Evolutionary conservation across 2,888 invertebrate species (phyloP).

Genomic region (Troglohyphantes excavatus): DNA sequence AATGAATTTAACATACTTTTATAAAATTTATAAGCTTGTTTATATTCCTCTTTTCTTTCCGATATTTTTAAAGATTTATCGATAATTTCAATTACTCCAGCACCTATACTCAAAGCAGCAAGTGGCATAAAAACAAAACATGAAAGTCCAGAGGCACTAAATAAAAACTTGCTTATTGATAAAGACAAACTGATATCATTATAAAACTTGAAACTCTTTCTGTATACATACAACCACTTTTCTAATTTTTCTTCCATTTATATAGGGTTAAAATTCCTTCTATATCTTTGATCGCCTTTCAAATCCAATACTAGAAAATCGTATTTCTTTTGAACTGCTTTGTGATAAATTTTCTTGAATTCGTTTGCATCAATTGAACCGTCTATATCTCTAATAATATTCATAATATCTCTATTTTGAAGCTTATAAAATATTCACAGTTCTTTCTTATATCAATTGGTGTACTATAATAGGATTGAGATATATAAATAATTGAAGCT

Average conservation of each 20-base stretch:
- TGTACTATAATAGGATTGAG: not conserved
- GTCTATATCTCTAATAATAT: conserved; percentile 36
- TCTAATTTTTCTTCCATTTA: conserved; percentile 39
- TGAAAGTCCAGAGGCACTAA: conserved; percentile 33
- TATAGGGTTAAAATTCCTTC: conserved; percentile 16
- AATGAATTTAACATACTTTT: conserved; percentile 27
- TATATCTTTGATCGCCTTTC: conserved; percentile 1
- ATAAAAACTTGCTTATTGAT: conserved; percentile 17
- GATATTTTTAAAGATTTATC: conserved; percentile 25
- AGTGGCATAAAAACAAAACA: conserved; percentile 32
- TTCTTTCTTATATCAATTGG: conserved; percentile 8
- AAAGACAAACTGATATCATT: conserved; percentile 18
- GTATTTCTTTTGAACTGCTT: not conserved
- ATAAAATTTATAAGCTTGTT: conserved; percentile 26
- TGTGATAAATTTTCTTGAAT: conserved; percentile 10
- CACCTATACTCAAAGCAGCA: conserved; percentile 21
- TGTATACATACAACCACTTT: conserved; percentile 29
- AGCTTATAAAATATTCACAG: conserved; percentile 42
- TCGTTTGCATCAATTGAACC: not conserved
- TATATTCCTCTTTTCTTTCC: conserved; percentile 52
- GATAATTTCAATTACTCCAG: conserved; percentile 25
- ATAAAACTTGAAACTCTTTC: conserved; percentile 18
- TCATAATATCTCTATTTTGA: conserved; percentile 14
- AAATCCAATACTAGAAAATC: conserved; percentile 41
- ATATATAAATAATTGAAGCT: not conserved